phyloP scores from a whole-genome alignment of 2,797 vertebrate genomes.

The Amphiprion clarkii region DNA sequence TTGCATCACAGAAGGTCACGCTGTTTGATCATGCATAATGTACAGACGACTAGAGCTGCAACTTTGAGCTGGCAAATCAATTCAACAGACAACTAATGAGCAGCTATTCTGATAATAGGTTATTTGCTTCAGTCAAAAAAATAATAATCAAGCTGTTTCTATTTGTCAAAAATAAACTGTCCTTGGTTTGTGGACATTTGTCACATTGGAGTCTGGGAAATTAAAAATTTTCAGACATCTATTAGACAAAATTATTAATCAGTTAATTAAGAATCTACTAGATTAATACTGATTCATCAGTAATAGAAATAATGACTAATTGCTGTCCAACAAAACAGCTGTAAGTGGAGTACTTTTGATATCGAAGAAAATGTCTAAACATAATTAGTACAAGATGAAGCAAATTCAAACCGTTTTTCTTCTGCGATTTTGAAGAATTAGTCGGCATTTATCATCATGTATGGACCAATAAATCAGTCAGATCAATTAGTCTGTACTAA shows the following conservation, averaged over 20 bases:
- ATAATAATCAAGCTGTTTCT: neutral
- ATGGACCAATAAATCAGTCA: neutral
- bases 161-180: neutral
- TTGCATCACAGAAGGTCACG: slow-evolving; percentile 3
- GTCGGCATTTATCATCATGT: neutral
- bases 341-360: neutral
- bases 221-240: too few species aligned
- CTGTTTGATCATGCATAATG: slow-evolving; percentile 2
- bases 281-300: neutral
- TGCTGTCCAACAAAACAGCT: neutral
- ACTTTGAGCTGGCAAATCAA: neutral
- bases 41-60: neutral
- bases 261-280: neutral
- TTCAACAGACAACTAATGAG: neutral
- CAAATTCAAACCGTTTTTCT: neutral
- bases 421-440: slow-evolving; percentile 6
- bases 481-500: too few species aligned
- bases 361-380: neutral
- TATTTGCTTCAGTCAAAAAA: neutral
- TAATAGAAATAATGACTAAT: neutral
- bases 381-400: neutral
- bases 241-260: neutral
- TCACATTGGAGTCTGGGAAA: too few species aligned
- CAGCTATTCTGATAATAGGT: neutral
- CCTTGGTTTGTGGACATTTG: neutral